Base-by-base conservation (phyloP, 2,888 invertebrate species). In the Scaptomyza reducta region DNA sequence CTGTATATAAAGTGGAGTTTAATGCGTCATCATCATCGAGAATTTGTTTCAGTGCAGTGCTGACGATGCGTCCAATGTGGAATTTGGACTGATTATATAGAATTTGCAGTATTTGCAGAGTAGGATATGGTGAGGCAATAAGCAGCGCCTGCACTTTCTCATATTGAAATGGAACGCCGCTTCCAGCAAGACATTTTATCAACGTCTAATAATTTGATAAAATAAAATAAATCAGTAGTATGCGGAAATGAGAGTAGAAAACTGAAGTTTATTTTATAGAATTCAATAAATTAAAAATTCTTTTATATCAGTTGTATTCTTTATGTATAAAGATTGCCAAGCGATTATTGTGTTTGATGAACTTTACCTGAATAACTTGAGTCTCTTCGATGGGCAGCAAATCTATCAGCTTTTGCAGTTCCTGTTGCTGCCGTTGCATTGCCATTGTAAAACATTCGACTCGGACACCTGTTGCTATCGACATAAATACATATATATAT, bases 51-150 rank as follows among this genome's bases (percentile, higher is more conserved):
- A 89, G 46, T 5, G 69, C 76, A 7, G 51, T 61, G 22, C 49
- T 62, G 1, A 82, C 70, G 5, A 80, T 60, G 18, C 72, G 72
- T 10, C 71, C 65, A 11, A 86, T 67, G 27, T 73, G 70, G 44
- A 75, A 64, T 47, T 83, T 78, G 4, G 77, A 72, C 35, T 62
- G 73, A 2, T 56, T 56, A 27, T 71, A 69, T 1, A 69, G 50
- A 0, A 70, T 6, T n/a, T 74, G 56, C 1, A 89, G 49, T 58
- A 89, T 73, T 54, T 87, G 82, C 10, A 89, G 51, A 10, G 62
- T 62, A 1, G 89, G 89, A 76, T 89, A 89, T 10, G 89, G 86
- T 1, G 57, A 63, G 1, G 38, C 5, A 2, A 53, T 35, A 0
- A 89, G 66, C 4, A 79, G n/a, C 1, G 50, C 41, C 31, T 67